Evolutionary conservation across 2,113 vertebrate species (phyloP), one percentile per base, ranked within the genome.

Genomic region (Mustela lutreola): DNA sequence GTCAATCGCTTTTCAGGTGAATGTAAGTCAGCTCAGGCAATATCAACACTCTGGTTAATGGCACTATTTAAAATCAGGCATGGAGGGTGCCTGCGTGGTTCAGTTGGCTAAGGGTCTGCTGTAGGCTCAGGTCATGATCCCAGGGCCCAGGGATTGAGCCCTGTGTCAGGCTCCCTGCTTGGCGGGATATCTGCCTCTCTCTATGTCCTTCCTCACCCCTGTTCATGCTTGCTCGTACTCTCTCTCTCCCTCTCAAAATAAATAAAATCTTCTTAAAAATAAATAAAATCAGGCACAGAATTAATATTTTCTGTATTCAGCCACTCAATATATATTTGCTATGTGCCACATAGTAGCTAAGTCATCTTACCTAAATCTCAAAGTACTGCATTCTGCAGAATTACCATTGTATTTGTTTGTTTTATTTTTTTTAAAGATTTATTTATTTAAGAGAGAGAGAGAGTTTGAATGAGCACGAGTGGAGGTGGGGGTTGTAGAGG

Each of bases 391-490:
- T 39, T 58, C 24, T 16, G 45, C 1, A 2, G 28, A 63, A 78
- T 33, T 15, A 62, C 12, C 18, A 60, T 36, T 11, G 53, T 33
- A 14, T 79, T 86, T 24, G 33, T 56, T 63, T 39, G n/a, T 39
- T 73, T 39, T 11, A 11, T 48, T 62, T 67, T 67, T 67, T 67
- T 18, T 16, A n/a, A n/a, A 16, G 16, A 67, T 67, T 67, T n/a
- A n/a, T 67, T 18, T 67, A 67, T n/a, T 67, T 16, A 3, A 56
- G 5, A 31, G 48, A 39, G 39, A 39, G 12, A 50, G 63, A 33
- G 31, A 67, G 65, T 65, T 31, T 0, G 1, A 33, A 28, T 5
- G 5, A 65, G 28, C 63, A 31, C 28, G 0, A 31, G 28, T 1
- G 28, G 28, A 11, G 28, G 6, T 15, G 63, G 63, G 28, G 63